Evolutionary conservation across 2,113 vertebrate species (phyloP).

Genomic region (Arothron firmamentum): DNA sequence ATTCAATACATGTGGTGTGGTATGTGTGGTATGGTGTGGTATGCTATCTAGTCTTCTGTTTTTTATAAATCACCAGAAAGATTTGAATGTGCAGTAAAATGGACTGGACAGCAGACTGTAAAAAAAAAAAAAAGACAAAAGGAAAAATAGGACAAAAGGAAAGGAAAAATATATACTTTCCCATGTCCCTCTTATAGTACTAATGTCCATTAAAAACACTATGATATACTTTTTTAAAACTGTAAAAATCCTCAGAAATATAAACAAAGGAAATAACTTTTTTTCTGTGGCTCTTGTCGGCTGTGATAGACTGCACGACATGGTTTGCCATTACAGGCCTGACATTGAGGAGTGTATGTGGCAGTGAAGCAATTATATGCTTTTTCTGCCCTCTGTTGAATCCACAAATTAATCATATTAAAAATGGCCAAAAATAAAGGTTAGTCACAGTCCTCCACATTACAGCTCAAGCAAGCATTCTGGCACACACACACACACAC

Average conservation of each 20-base stretch:
- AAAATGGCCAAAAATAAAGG: constrained; percentile 66
- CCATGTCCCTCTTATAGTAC: too few species aligned
- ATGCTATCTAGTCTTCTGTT: too few species aligned
- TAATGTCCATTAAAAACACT: not conserved
- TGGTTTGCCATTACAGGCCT: constrained; percentile 34
- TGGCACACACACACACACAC: constrained; percentile 11
- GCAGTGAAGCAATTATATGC: constrained; percentile 66
- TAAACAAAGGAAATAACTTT: constrained; percentile 7
- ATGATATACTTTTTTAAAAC: not conserved
- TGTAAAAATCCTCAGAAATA: constrained; percentile 5
- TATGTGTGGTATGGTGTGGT: too few species aligned
- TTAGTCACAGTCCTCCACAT: constrained; percentile 62
- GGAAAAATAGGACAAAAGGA: too few species aligned
- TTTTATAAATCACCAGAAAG: not conserved
- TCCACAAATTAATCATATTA: constrained; percentile 72
- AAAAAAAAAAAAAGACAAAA: not conserved
- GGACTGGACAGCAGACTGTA: not conserved
- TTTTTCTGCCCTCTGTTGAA: constrained; percentile 61
- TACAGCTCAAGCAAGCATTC: constrained; percentile 32
- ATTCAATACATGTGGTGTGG: too few species aligned
- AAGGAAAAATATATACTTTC: too few species aligned
- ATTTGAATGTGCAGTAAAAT: not conserved
- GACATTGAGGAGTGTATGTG: constrained; percentile 66
- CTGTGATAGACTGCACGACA: constrained; percentile 37
- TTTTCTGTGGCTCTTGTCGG: constrained; percentile 25